phyloP scores from a whole-genome alignment of 2,888 invertebrate genomes.

The Nasonia oneida region DNA sequence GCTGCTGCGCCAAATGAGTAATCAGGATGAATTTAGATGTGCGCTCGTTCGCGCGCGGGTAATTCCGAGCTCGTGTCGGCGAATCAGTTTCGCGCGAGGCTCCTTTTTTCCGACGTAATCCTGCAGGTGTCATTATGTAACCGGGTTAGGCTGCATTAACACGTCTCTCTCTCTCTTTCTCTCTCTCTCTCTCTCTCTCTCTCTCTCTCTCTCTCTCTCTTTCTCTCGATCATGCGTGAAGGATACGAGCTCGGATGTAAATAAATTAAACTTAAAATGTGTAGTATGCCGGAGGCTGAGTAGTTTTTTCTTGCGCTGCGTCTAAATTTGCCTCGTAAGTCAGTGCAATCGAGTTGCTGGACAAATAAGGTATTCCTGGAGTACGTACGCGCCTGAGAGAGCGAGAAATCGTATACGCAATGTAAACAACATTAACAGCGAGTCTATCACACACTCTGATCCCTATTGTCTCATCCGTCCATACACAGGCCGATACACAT shows the following conservation, averaged over 20 bases:
- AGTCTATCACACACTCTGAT: background rate
- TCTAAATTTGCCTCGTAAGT: background rate
- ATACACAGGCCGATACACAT: background rate
- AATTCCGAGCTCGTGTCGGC: constrained; percentile 41
- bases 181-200: no score
- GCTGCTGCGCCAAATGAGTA: constrained; percentile 45
- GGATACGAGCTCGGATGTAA: constrained; percentile 21
- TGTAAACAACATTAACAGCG: background rate
- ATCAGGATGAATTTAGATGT: constrained; percentile 53
- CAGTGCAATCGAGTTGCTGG: background rate
- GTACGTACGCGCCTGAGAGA: background rate
- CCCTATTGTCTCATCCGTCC: background rate
- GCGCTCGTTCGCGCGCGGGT: constrained; percentile 24
- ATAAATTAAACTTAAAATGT: constrained; percentile 54
- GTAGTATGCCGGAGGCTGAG: constrained; percentile 19
- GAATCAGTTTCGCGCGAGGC: constrained; percentile 44
- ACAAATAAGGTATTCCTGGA: constrained; percentile 20
- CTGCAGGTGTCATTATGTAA: constrained; percentile 47
- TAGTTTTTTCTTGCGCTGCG: background rate
- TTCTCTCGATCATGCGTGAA: constrained; percentile 17
- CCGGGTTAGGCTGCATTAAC: constrained; percentile 13
- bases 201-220: no score
- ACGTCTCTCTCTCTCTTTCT: background rate
- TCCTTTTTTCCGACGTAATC: constrained; percentile 50
- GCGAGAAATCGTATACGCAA: background rate